Conservation (phyloP, 2,797 vertebrate genomes). For the Periparus ater region DNA sequence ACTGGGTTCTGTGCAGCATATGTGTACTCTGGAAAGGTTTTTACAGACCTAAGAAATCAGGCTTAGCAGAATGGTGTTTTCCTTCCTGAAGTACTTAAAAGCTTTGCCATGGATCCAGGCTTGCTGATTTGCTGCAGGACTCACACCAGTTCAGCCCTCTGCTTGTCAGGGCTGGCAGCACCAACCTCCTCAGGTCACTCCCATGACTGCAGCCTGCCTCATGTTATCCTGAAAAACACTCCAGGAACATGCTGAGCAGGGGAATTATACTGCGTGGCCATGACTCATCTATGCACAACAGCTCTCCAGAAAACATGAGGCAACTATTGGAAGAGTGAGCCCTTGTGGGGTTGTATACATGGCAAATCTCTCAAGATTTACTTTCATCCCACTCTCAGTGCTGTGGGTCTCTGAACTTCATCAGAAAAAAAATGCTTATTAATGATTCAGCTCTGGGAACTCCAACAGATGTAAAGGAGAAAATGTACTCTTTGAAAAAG, state of each 20-base stretch:
- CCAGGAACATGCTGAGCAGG: neutral
- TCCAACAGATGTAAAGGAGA: constrained; percentile 18
- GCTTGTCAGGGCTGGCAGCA: neutral
- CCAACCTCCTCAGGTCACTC: neutral
- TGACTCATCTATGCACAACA: neutral
- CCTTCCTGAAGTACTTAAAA: neutral
- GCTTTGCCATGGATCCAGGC: neutral
- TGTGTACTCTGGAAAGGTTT: neutral
- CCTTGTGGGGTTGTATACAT: neutral
- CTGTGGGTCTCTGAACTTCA: neutral
- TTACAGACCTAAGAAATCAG: neutral
- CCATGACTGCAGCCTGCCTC: neutral
- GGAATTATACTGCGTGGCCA: neutral
- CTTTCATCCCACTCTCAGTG: neutral
- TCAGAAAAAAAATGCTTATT: constrained; percentile 19
- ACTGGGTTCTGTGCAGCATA: neutral
- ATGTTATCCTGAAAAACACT: neutral
- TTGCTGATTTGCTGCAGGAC: neutral
- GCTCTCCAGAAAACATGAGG: neutral
- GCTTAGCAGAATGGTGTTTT: neutral
- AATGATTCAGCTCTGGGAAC: neutral
- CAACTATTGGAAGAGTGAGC: neutral
- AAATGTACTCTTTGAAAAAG: constrained; percentile 38
- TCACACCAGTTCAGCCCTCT: neutral
- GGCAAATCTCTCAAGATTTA: neutral